These are phyloP conservation scores for Python bivittatus DNA, from an alignment of 2,113 vertebrate genomes.

Conservation along the genomic window DNA sequence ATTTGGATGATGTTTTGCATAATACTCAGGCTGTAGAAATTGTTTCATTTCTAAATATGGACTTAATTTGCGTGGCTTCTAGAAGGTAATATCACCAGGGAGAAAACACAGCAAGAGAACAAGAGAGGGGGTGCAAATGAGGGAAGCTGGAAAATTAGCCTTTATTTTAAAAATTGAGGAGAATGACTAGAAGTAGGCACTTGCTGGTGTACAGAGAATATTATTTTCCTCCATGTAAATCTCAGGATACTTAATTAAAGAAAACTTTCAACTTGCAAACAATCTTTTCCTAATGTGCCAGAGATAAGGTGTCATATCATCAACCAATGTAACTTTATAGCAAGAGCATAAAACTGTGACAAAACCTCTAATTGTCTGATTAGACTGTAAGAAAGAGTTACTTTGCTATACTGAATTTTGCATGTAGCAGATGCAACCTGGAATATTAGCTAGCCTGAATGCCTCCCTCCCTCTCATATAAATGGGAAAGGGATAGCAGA, in stretches of 20 bases:
- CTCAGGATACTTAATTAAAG: conserved; percentile 73
- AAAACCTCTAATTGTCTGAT: conserved; percentile 66
- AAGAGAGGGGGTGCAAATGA: background rate
- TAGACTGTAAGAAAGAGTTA: conserved; percentile 41
- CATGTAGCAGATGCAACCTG: background rate
- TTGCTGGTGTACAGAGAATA: conserved; percentile 51
- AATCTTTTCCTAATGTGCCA: conserved; percentile 64
- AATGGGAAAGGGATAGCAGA: conserved; percentile 36
- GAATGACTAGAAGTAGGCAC: conserved; percentile 45
- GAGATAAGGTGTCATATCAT: conserved; percentile 55
- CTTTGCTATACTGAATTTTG: conserved; percentile 51
- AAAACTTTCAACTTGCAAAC: conserved; percentile 64
- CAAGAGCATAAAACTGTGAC: conserved; percentile 44
- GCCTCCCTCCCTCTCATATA: conserved; percentile 20
- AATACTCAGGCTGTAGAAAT: conserved; percentile 41
- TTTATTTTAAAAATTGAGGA: conserved; percentile 59
- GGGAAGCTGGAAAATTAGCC: conserved; percentile 51
- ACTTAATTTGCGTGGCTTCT: conserved; percentile 28
- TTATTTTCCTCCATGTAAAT: conserved; percentile 58
- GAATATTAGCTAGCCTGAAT: conserved; percentile 1
- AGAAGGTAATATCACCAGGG: conserved; percentile 30
- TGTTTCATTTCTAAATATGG: conserved; percentile 36
- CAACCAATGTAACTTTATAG: conserved; percentile 58
- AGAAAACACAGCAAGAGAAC: conserved; percentile 14
- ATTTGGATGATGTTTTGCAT: conserved; percentile 31